phyloP scores from a whole-genome alignment of 2,113 vertebrate genomes.

The Athene noctua region DNA sequence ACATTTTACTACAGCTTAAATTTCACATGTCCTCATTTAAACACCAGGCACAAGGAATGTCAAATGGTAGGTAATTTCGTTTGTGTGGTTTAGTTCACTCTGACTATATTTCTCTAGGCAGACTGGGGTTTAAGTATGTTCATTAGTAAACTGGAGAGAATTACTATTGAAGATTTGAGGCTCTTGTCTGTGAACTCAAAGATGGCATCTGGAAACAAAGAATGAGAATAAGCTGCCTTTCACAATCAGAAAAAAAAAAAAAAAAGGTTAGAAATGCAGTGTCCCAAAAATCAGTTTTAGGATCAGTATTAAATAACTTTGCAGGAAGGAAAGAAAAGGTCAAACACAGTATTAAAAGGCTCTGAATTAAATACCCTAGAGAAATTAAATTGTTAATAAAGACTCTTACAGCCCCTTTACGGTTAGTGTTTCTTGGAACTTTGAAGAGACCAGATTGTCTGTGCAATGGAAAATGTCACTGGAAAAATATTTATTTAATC shows the following conservation, averaged over 20 bases:
- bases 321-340: background rate
- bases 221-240: background rate
- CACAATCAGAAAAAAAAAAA: background rate
- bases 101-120: background rate
- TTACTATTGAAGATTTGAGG: background rate
- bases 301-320: background rate
- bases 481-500: conserved; percentile 35
- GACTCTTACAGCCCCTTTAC: background rate
- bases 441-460: background rate
- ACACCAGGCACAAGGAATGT: background rate
- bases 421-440: background rate
- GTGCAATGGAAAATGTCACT: background rate
- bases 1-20: background rate
- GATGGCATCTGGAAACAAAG: background rate
- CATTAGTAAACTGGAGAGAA: background rate
- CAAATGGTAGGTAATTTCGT: background rate
- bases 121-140: background rate
- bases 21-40: background rate
- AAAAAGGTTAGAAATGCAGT: background rate
- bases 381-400: conserved; percentile 31
- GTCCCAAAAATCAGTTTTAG: background rate
- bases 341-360: background rate
- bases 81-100: background rate
- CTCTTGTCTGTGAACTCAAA: background rate
- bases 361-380: background rate